Evolutionary conservation across 2,888 invertebrate genomes (phyloP).

Genomic region (Ecdyonurus torrentis): DNA sequence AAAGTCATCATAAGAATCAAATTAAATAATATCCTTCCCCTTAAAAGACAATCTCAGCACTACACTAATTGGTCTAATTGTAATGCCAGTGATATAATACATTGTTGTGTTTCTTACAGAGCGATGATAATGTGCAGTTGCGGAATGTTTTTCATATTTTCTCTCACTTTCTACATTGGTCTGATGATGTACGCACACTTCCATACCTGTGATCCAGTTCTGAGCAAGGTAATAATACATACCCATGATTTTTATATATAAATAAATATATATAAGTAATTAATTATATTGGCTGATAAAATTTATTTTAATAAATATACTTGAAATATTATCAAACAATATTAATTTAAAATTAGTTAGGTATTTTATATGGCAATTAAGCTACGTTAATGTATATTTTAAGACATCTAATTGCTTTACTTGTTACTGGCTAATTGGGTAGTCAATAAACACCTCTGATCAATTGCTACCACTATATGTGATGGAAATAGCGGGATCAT

Average conservation of each 20-base stretch:
- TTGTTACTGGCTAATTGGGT: not conserved
- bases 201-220: conserved; percentile 67
- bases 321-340: conserved; percentile 58
- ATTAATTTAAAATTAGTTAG: too few relatives aligned
- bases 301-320: conserved; percentile 60
- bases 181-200: conserved; percentile 71
- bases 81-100: too few relatives aligned
- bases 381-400: conserved; percentile 3
- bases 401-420: too few relatives aligned
- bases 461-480: conserved; percentile 81
- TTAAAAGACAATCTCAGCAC: too few relatives aligned
- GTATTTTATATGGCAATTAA: too few relatives aligned
- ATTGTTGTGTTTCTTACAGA: conserved; percentile 23
- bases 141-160: conserved; percentile 59
- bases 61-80: too few relatives aligned
- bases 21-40: too few relatives aligned
- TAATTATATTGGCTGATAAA: too few relatives aligned
- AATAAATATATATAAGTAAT: too few relatives aligned
- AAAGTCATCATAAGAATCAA: too few relatives aligned
- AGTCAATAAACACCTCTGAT: conserved; percentile 46
- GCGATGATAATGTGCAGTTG: conserved; percentile 59
- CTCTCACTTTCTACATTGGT: conserved; percentile 76
- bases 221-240: conserved; percentile 29
- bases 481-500: conserved; percentile 58
- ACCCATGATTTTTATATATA: too few relatives aligned